Evolutionary conservation across 2,113 vertebrate genomes (phyloP).

Genomic region (zebrafish (Danio rerio)): DNA sequence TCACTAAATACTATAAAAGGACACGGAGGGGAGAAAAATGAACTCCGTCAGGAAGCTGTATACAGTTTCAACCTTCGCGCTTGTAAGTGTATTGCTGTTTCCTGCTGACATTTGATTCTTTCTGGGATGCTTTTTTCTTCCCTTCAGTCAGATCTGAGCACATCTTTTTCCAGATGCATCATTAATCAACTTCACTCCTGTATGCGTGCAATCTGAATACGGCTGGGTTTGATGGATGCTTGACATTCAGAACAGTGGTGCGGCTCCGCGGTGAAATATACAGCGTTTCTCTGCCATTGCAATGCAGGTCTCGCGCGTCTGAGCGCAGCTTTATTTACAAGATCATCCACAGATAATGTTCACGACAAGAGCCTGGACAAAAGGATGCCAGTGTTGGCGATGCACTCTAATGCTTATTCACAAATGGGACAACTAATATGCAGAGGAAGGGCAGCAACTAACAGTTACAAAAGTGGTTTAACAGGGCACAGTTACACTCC

Average conservation of each 20-base stretch:
- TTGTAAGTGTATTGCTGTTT: conserved; percentile 79
- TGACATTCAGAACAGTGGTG: conserved; percentile 66
- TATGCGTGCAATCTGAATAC: conserved; percentile 69
- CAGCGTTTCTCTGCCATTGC: background rate
- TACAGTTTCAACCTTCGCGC: conserved; percentile 79
- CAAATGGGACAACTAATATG: too few relatives aligned
- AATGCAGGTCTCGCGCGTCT: background rate
- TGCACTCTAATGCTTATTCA: too few relatives aligned
- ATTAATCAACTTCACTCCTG: conserved; percentile 77
- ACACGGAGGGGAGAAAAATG: conserved; percentile 71
- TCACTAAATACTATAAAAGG: conserved; percentile 68
- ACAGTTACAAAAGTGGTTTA: too few relatives aligned
- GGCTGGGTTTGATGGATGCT: conserved; percentile 63
- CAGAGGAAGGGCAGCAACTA: too few relatives aligned
- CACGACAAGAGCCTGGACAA: background rate
- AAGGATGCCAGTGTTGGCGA: background rate
- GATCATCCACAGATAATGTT: conserved; percentile 3
- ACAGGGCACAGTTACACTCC: too few relatives aligned
- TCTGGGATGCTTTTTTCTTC: conserved; percentile 68
- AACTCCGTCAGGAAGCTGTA: conserved; percentile 79
- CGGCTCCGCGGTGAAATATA: conserved; percentile 10
- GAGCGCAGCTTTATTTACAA: conserved; percentile 28
- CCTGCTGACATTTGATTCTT: conserved; percentile 81
- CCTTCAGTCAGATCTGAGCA: conserved; percentile 76
- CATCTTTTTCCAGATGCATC: conserved; percentile 74